phyloP scores from a whole-genome alignment of 1,140 invertebrate genomes.

The Aphelenchoides avenae region DNA sequence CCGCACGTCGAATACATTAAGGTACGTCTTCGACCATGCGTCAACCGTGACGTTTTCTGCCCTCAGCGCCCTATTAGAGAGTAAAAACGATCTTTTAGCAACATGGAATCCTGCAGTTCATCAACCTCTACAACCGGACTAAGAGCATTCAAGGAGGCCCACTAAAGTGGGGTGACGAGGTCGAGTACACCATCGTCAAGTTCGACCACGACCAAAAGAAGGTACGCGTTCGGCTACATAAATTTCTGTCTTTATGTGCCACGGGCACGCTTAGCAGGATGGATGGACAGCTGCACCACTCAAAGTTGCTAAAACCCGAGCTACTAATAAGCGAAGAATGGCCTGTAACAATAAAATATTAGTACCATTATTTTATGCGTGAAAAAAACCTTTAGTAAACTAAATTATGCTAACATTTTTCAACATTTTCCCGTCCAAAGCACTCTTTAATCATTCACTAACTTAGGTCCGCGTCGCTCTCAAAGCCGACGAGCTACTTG shows the following conservation, averaged over 20 bases:
- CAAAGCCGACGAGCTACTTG: constrained; percentile 74
- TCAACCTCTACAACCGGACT: constrained; percentile 80
- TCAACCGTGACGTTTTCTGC: too few relatives aligned
- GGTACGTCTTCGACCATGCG: too few relatives aligned
- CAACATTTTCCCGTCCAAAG: too few relatives aligned
- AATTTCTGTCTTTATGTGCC: too few relatives aligned
- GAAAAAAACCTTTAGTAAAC: too few relatives aligned
- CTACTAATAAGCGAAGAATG: too few relatives aligned
- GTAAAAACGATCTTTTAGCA: constrained; percentile 68
- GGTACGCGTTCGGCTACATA: constrained; percentile 61
- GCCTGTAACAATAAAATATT: too few relatives aligned
- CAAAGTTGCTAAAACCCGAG: too few relatives aligned
- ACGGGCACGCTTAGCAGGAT: too few relatives aligned
- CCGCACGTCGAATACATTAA: constrained; percentile 72
- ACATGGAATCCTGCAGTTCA: constrained; percentile 89
- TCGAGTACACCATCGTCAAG: constrained; percentile 92
- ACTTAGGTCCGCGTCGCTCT: constrained; percentile 71
- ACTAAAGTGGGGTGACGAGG: constrained; percentile 83
- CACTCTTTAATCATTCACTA: neutral
- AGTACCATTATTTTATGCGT: too few relatives aligned
- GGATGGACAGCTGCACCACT: too few relatives aligned
- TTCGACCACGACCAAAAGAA: constrained; percentile 82
- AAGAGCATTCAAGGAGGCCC: constrained; percentile 84
- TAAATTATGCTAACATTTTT: too few relatives aligned
- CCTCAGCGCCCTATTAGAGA: neutral